Evolutionary conservation across 2,113 vertebrate species (phyloP).

Genomic region (Oryzias woworae): DNA sequence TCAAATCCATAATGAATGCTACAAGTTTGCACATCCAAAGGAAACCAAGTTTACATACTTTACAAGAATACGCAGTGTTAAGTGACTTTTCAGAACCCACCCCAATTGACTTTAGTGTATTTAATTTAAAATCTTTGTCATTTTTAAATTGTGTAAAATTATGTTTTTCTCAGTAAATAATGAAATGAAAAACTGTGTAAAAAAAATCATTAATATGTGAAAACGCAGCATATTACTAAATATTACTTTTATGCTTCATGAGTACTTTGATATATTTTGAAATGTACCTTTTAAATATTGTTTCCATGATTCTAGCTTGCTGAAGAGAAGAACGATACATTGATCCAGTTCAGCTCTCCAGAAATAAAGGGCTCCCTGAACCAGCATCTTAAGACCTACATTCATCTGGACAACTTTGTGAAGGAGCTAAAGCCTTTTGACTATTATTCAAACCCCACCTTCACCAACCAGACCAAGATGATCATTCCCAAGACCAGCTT

Average conservation of each 20-base stretch:
- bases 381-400: constrained; percentile 72
- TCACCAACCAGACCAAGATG: constrained; percentile 67
- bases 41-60: too few species aligned
- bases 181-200: too few species aligned
- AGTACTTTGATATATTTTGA: constrained; percentile 7
- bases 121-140: too few species aligned
- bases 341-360: constrained; percentile 86
- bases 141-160: too few species aligned
- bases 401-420: constrained; percentile 84
- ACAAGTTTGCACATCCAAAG: too few species aligned
- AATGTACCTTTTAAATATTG: background rate
- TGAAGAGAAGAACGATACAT: constrained; percentile 75
- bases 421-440: constrained; percentile 81
- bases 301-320: constrained; percentile 41
- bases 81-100: too few species aligned
- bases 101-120: too few species aligned
- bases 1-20: too few species aligned
- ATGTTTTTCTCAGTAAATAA: too few species aligned
- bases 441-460: constrained; percentile 86
- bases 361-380: constrained; percentile 72
- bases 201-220: too few species aligned
- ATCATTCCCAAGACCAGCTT: constrained; percentile 70
- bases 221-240: too few species aligned
- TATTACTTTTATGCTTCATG: background rate
- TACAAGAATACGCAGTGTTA: too few species aligned